A percentile compares a stretch with the other conserved stretches of the same genome.
Evolutionary conservation across 2,113 vertebrate species (phyloP).

Genomic region (Phalacrocorax carbo): DNA sequence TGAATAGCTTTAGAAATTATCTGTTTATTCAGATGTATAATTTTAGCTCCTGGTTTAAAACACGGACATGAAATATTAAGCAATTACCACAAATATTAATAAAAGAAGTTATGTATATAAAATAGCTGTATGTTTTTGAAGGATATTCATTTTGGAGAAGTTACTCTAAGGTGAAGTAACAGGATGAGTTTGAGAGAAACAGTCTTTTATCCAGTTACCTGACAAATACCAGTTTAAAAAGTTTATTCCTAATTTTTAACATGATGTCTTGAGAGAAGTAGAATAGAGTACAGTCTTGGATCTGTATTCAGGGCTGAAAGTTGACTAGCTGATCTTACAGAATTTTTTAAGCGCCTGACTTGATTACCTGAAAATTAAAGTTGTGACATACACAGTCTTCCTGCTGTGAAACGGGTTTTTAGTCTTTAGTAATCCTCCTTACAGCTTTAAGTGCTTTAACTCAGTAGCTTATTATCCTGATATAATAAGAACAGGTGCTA

Average conservation of each 20-base stretch:
- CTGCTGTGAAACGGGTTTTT: background rate
- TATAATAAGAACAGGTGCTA: background rate
- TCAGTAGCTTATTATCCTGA: background rate
- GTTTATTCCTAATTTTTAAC: background rate
- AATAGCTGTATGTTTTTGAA: background rate
- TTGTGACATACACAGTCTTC: background rate
- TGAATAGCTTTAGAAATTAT: background rate
- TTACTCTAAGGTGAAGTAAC: background rate
- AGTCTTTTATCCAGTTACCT: background rate
- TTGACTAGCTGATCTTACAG: background rate
- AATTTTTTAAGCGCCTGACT: background rate
- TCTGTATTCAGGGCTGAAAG: background rate
- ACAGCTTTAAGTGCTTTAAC: background rate
- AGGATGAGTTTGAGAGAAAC: background rate
- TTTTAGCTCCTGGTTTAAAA: slow-evolving; percentile 13
- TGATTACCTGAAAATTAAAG: background rate
- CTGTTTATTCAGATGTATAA: background rate
- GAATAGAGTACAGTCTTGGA: background rate
- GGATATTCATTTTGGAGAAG: background rate
- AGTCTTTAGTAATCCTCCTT: background rate
- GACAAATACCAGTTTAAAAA: background rate
- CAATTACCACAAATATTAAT: background rate
- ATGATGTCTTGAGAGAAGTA: background rate
- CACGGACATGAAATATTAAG: background rate
- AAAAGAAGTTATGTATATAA: background rate